Evolutionary conservation across 2,797 vertebrate species (phyloP).

Genomic region (Cuculus canorus): DNA sequence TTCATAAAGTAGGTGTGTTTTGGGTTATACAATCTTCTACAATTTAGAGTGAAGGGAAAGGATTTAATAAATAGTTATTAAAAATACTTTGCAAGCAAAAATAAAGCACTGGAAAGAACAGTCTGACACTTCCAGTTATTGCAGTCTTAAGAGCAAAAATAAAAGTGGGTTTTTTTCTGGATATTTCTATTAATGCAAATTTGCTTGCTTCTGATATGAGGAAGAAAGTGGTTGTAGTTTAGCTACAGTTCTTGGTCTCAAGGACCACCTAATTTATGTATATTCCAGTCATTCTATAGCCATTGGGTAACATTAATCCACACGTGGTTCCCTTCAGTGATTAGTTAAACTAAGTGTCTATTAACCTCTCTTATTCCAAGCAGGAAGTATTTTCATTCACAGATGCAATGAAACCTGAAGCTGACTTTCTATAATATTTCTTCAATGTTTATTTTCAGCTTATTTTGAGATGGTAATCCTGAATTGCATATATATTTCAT

Average conservation of each 20-base stretch:
- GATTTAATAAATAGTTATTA: neutral
- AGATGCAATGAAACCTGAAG: neutral
- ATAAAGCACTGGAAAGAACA: neutral
- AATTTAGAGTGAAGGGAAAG: neutral
- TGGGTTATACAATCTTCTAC: neutral
- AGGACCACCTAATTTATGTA: neutral
- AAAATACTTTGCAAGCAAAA: neutral
- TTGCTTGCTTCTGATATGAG: neutral
- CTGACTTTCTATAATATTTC: neutral
- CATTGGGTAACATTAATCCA: neutral
- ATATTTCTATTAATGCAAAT: neutral
- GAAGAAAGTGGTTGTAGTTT: neutral
- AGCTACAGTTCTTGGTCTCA: neutral
- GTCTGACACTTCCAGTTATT: neutral
- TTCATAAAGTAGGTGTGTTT: neutral
- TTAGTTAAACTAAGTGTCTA: neutral
- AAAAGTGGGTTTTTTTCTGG: neutral
- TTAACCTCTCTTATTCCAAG: neutral
- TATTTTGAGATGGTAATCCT: neutral
- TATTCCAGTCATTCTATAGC: neutral
- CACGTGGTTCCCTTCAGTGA: neutral
- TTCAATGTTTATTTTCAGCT: neutral
- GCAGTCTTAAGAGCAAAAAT: neutral
- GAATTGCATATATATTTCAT: neutral
- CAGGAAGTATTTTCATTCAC: neutral